Conservation (phyloP, 2,113 vertebrate genomes). For the Oryzias celebensis region DNA sequence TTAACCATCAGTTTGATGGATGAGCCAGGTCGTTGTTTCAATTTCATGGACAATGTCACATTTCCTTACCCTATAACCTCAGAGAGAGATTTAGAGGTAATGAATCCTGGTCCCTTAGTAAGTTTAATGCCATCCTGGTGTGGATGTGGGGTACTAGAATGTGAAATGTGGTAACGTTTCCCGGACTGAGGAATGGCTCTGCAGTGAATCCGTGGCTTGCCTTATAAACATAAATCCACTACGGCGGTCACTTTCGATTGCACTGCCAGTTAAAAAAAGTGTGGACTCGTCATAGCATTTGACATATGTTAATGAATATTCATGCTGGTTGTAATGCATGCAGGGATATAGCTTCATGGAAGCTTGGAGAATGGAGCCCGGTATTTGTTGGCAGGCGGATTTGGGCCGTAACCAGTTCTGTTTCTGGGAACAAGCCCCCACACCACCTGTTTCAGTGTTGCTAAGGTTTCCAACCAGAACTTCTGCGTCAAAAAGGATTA, state of each 20-base stretch:
- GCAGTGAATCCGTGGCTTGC: constrained; percentile 37
- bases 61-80: constrained; percentile 63
- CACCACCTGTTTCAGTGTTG: too few relatives aligned
- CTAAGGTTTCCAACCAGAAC: too few relatives aligned
- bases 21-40: constrained; percentile 60
- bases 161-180: constrained; percentile 64
- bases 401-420: neutral
- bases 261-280: constrained; percentile 36
- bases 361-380: constrained; percentile 17
- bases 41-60: constrained; percentile 68
- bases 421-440: neutral
- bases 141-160: constrained; percentile 51
- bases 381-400: constrained; percentile 11
- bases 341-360: constrained; percentile 24
- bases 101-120: constrained; percentile 59
- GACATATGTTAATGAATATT: constrained; percentile 65
- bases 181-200: constrained; percentile 51
- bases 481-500: too few relatives aligned
- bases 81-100: constrained; percentile 68
- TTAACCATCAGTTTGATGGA: constrained; percentile 62
- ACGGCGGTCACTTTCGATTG: constrained; percentile 59
- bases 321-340: constrained; percentile 46
- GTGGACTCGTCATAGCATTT: constrained; percentile 30
- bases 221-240: constrained; percentile 57
- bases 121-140: constrained; percentile 61